These are phyloP conservation scores for Mesoligia furuncula DNA, from an alignment of 2,888 invertebrate species.

Conservation along the genomic window DNA sequence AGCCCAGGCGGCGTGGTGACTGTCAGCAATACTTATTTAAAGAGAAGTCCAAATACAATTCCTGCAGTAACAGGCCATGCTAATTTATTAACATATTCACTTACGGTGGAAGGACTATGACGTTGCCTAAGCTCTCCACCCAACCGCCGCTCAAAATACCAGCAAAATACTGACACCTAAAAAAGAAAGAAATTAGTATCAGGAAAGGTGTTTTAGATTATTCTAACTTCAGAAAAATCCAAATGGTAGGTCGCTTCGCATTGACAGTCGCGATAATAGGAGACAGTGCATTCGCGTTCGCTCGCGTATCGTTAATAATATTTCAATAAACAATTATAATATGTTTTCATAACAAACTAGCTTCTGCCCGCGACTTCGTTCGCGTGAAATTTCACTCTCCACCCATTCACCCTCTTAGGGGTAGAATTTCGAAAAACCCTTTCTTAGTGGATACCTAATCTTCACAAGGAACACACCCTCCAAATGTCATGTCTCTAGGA, in stretches of 20 bases:
- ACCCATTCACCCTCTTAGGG: too few species aligned
- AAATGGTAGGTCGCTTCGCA: neutral
- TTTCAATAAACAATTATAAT: neutral
- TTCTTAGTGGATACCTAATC: too few species aligned
- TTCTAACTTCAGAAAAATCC: neutral
- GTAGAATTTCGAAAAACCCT: too few species aligned
- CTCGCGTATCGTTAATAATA: neutral
- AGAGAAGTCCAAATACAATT: neutral
- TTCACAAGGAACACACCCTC: too few species aligned
- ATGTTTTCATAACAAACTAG: neutral
- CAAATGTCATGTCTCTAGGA: too few species aligned
- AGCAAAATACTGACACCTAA: slow-evolving; percentile 97
- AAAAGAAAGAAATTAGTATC: slow-evolving; percentile 18
- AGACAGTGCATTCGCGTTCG: neutral
- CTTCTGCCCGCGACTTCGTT: too few species aligned
- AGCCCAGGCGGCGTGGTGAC: neutral
- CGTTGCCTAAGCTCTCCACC: slow-evolving; percentile 94
- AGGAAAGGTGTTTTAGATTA: neutral
- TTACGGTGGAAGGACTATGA: slow-evolving; percentile 96
- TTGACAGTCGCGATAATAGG: neutral
- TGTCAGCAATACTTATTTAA: slow-evolving; percentile 15
- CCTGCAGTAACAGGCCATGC: neutral
- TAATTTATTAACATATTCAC: slow-evolving; percentile 60
- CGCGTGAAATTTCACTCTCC: too few species aligned
- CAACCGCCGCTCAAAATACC: slow-evolving; percentile 97